These are phyloP conservation scores for Ridgeia piscesae DNA, from an alignment of 1,140 invertebrate genomes.

Conservation along the genomic window DNA sequence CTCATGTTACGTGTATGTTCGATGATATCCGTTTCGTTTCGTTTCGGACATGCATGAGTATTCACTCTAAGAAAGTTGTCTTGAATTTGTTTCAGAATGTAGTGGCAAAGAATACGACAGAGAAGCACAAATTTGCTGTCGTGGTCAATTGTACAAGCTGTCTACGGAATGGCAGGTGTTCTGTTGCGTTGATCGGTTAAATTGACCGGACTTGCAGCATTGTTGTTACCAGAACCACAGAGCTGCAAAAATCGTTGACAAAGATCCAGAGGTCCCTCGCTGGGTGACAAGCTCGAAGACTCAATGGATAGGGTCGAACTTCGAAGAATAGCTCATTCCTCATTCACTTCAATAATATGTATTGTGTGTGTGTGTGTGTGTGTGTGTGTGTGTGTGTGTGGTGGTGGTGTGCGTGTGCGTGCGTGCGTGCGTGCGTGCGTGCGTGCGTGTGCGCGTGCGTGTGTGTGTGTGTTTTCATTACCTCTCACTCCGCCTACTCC, in stretches of 20 bases:
- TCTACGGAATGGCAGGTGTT: not conserved
- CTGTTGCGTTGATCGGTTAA: not conserved
- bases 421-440: too few species aligned
- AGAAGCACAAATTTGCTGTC: not conserved
- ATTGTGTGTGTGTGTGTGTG: too few species aligned
- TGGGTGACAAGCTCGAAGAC: not conserved
- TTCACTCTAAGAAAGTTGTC: not conserved
- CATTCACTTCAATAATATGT: too few species aligned
- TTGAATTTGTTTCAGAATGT: not conserved
- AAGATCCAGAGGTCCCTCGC: not conserved
- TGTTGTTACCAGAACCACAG: not conserved
- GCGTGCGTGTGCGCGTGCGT: too few species aligned
- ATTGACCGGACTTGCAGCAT: not conserved
- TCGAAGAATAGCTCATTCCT: not conserved
- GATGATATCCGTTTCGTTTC: not conserved
- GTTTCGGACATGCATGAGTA: not conserved
- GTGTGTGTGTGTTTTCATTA: too few species aligned
- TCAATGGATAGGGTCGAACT: not conserved
- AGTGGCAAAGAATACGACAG: not conserved
- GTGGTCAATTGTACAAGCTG: not conserved
- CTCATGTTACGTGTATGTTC: too few species aligned
- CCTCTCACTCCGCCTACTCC: too few species aligned
- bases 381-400: too few species aligned
- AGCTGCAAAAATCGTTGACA: not conserved
- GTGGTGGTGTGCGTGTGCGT: too few species aligned